Conservation (phyloP, 2,888 invertebrate genomes). For the Polyommatus icarus region DNA sequence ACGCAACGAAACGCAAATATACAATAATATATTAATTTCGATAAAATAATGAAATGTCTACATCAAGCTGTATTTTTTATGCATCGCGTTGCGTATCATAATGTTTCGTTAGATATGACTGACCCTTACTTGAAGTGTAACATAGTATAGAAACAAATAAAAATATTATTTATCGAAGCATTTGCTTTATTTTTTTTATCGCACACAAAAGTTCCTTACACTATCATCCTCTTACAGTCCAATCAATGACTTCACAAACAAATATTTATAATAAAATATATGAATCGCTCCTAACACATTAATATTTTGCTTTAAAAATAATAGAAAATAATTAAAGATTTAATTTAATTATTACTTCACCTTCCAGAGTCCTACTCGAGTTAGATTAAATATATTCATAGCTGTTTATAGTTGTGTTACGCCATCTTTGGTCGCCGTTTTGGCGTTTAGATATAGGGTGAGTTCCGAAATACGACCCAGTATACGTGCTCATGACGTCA, state of each 20-base stretch:
- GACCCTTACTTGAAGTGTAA: not conserved
- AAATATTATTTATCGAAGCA: conserved; percentile 26
- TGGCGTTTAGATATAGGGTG: conserved; percentile 7
- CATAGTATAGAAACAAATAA: conserved; percentile 22
- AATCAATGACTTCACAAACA: conserved; percentile 5
- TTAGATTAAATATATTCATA: conserved; percentile 16
- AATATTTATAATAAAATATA: conserved; percentile 17
- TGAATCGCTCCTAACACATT: conserved; percentile 18
- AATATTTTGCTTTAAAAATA: conserved; percentile 15
- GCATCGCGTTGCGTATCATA: too few species aligned
- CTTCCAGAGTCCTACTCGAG: conserved; percentile 18
- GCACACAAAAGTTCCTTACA: conserved; percentile 25
- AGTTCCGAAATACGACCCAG: not conserved
- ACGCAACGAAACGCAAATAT: not conserved
- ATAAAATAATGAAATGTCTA: too few species aligned
- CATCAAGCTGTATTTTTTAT: too few species aligned
- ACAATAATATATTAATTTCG: too few species aligned
- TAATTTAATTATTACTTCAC: conserved; percentile 4
- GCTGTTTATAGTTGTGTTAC: not conserved
- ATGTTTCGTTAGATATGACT: not conserved
- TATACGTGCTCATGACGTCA: not conserved
- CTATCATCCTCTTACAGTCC: conserved; percentile 19
- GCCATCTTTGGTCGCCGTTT: not conserved
- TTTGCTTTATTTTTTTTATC: conserved; percentile 34
- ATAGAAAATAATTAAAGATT: not conserved